A percentile compares a stretch with the other conserved stretches of the same genome.
These are phyloP conservation scores for Scleropages formosus DNA, from an alignment of 2,797 vertebrate species.

Conservation along the genomic window DNA sequence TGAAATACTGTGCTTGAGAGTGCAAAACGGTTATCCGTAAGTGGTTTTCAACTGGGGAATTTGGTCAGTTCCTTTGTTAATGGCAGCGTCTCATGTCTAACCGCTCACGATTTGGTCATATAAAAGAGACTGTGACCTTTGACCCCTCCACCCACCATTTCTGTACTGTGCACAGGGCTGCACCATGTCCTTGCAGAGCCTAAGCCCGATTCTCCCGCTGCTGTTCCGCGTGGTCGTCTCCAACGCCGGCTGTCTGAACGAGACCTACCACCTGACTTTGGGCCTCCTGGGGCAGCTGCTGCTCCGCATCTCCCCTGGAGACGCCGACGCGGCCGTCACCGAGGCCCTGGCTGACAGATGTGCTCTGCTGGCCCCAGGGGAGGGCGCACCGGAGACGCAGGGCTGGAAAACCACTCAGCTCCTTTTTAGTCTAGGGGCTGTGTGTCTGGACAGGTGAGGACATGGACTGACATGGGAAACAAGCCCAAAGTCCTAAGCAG, in stretches of 20 bases:
- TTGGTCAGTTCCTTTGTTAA: no score
- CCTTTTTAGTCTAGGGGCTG: slow-evolving; percentile 90
- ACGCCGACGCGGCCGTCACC: slow-evolving; percentile 83
- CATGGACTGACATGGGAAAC: no score
- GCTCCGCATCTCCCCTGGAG: slow-evolving; percentile 77
- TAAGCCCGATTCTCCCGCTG: slow-evolving; percentile 87
- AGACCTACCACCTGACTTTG: slow-evolving; percentile 91
- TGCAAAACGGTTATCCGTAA: no score
- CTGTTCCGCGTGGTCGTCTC: slow-evolving; percentile 95
- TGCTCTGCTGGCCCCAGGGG: slow-evolving; percentile 72
- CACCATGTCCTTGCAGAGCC: slow-evolving; percentile 74
- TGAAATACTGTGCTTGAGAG: no score
- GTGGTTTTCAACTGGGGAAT: no score
- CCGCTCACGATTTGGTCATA: neutral
- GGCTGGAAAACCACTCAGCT: slow-evolving; percentile 95
- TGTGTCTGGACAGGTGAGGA: slow-evolving; percentile 92
- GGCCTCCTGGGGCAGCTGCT: slow-evolving; percentile 92
- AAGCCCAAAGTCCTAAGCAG: no score
- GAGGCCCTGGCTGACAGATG: slow-evolving; percentile 86
- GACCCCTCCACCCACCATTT: neutral
- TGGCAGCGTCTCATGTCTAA: no score
- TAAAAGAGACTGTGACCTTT: neutral
- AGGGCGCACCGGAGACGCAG: slow-evolving; percentile 66
- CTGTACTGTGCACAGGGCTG: slow-evolving; percentile 63
- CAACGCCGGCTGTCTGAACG: slow-evolving; percentile 93